Evolutionary conservation across 1,140 invertebrate species (phyloP).

Genomic region (Philaenus spumarius): DNA sequence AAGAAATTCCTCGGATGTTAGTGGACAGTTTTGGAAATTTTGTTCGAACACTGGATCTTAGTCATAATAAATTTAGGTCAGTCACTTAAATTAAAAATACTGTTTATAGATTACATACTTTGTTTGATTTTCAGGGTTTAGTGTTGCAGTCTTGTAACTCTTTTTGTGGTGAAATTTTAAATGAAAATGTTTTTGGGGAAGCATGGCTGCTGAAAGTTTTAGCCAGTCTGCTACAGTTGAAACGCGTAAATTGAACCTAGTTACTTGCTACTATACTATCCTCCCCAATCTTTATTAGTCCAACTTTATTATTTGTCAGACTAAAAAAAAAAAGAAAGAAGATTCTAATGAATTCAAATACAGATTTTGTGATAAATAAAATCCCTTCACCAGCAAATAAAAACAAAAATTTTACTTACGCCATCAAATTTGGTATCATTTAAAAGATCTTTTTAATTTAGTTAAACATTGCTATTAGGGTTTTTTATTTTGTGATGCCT

Average conservation of each 20-base stretch:
- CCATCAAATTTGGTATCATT: too few species aligned
- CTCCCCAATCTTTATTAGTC: too few species aligned
- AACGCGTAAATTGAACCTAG: neutral
- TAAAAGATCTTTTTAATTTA: too few species aligned
- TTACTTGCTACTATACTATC: neutral
- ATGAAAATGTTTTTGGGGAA: neutral
- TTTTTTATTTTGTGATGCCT: too few species aligned
- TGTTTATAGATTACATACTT: slow-evolving; percentile 6
- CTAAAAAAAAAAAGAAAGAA: too few species aligned
- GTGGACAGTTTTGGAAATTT: slow-evolving; percentile 45
- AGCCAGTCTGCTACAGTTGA: neutral
- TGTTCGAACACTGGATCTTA: slow-evolving; percentile 57
- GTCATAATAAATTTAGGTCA: slow-evolving; percentile 64
- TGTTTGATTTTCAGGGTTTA: neutral
- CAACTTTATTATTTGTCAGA: too few species aligned
- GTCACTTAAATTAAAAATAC: slow-evolving; percentile 24
- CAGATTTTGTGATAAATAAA: neutral
- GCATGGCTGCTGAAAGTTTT: too few species aligned
- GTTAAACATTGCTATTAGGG: too few species aligned
- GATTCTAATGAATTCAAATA: too few species aligned
- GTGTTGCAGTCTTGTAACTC: neutral
- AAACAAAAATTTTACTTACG: too few species aligned
- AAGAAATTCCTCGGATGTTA: slow-evolving; percentile 49
- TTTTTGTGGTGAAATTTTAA: neutral
- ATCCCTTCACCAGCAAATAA: neutral